phyloP scores from a whole-genome alignment of 2,888 invertebrate genomes.

The Carcina quercana region DNA sequence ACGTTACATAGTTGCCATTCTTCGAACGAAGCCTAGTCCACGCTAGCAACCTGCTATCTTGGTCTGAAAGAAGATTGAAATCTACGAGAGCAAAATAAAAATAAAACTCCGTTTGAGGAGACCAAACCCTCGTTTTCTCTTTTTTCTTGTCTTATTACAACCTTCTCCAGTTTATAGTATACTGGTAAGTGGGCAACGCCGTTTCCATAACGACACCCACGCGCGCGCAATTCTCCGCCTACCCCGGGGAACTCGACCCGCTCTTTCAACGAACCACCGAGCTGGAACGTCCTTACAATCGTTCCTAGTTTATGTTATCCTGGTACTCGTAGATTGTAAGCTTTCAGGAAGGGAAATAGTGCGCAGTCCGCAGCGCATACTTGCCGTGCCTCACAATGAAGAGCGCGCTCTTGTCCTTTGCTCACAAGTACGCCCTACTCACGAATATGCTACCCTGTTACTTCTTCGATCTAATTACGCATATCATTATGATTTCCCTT shows the following conservation, averaged over 20 bases:
- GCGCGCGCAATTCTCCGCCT: conserved; percentile 56
- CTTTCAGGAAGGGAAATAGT: conserved; percentile 77
- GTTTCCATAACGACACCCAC: conserved; percentile 65
- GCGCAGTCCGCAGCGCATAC: conserved; percentile 32
- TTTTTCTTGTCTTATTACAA: conserved; percentile 13
- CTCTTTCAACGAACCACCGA: conserved; percentile 20
- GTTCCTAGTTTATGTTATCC: conserved; percentile 55
- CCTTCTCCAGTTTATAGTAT: conserved; percentile 37
- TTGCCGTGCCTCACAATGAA: conserved; percentile 20
- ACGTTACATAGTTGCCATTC: conserved; percentile 8
- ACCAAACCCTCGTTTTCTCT: too few species aligned
- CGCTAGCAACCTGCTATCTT: conserved; percentile 4
- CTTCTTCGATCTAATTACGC: conserved; percentile 73
- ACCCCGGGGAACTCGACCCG: conserved; percentile 45
- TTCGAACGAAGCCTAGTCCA: conserved; percentile 4
- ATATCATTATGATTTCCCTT: conserved; percentile 55
- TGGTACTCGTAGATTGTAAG: conserved; percentile 75
- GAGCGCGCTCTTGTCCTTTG: conserved; percentile 14
- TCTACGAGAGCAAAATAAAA: too few species aligned
- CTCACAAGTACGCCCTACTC: conserved; percentile 29
- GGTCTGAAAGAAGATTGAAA: too few species aligned
- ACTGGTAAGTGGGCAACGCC: conserved; percentile 49
- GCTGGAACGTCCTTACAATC: conserved; percentile 29
- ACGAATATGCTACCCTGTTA: conserved; percentile 60
- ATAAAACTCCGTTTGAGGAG: too few species aligned